Conservation (phyloP, 2,888 invertebrate species). For the Dorcus hopei region DNA sequence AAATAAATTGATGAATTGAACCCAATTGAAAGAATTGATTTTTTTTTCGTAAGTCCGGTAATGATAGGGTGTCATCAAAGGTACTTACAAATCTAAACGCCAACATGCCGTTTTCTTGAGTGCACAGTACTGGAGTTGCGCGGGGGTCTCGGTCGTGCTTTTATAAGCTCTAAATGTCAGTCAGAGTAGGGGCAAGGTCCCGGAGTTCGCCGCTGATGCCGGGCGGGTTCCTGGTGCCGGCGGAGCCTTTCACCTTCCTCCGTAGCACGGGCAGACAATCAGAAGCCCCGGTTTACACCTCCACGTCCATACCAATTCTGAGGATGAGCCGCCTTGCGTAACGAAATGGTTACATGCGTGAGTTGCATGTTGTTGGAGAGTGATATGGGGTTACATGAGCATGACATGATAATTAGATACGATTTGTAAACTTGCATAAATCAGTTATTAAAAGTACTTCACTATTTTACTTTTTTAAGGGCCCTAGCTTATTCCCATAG, state of each 20-base stretch:
- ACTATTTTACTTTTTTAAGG: too few relatives aligned
- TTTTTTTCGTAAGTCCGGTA: neutral
- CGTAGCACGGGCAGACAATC: too few relatives aligned
- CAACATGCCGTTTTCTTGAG: conserved; percentile 40
- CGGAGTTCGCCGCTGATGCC: conserved; percentile 23
- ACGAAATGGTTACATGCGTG: neutral
- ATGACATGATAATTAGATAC: too few relatives aligned
- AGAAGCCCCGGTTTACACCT: too few relatives aligned
- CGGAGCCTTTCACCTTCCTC: conserved; percentile 12
- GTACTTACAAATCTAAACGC: conserved; percentile 46
- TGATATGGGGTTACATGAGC: too few relatives aligned
- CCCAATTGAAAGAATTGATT: neutral
- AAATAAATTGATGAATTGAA: too few relatives aligned
- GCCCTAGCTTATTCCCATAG: too few relatives aligned
- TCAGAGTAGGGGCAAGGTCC: conserved; percentile 48
- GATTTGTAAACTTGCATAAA: too few relatives aligned
- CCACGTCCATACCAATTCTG: too few relatives aligned
- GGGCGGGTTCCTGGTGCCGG: conserved; percentile 34
- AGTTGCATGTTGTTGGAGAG: too few relatives aligned
- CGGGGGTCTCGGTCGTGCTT: conserved; percentile 45
- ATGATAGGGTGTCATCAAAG: conserved; percentile 2
- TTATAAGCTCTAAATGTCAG: conserved; percentile 42
- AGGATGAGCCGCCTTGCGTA: neutral
- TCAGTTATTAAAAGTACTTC: too few relatives aligned
- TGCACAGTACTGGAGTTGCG: conserved; percentile 47